Base-by-base conservation (phyloP, 1,140 invertebrate genomes). In the Drosophila seguyi region DNA sequence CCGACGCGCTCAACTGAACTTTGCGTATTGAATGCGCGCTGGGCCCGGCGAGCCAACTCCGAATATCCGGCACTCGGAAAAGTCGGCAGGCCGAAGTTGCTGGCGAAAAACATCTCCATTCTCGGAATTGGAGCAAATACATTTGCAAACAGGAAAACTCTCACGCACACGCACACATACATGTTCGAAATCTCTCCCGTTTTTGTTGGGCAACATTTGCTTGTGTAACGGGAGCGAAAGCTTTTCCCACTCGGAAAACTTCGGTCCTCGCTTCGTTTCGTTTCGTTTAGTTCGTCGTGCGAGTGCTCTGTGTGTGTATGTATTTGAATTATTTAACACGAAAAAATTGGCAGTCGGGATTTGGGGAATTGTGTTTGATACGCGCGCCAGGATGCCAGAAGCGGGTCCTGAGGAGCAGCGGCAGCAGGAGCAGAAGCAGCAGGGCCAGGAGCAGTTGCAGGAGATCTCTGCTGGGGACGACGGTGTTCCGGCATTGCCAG, bases 1-100 rank as follows among this genome's bases (percentile, higher is more conserved):
- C 91, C 84, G 84, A 85, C 77, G 87, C 91, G 91, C 87, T 92
- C 90, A 81, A 81, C 81, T 77, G 84, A 92, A 92, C 79, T 82
- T 88, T 88, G 79, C 81, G 86, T 92, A 92, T 91, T 92, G 71
- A 92, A 90, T 69, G 55, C 60, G 67, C 63, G 44, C 68, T 34
- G 50, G 7, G 47, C 80, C 72, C 74, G 45, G 74, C 59, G 60
- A 81, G 52, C 50, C 63, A 42, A 53, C 56, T 53, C 41, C 34
- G 69, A 56, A 61, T 53, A 53, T 52, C 66, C 74, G 81, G 76
- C 22, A 68, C 14, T 44, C 56, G 61, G 44, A 71, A 75, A 50
- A 27, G 22, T 18, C 44, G 41, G 68, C 55, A 50, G 50, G 48
- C 68, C 80, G 80, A 83, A 81, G 79, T 55, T 61, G 66, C 20